phyloP scores from a whole-genome alignment of 2,888 invertebrate genomes.

The Malthinus seriepunctatus region DNA sequence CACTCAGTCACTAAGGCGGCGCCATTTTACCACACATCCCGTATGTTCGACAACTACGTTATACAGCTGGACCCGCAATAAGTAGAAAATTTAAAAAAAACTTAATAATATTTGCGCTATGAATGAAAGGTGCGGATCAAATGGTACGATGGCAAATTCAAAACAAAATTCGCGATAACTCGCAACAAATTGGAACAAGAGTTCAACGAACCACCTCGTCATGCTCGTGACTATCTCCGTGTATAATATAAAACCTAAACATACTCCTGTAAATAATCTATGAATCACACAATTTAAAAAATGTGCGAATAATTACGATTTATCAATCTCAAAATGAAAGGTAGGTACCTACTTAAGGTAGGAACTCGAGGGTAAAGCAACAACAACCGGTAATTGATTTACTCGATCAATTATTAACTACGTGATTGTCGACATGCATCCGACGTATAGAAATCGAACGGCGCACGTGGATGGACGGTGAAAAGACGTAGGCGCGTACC shows the following conservation, averaged over 20 bases:
- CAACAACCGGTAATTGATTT: too few relatives aligned
- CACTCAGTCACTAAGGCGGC: constrained; percentile 51
- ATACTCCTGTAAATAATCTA: constrained; percentile 22
- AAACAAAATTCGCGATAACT: constrained; percentile 10
- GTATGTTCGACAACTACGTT: constrained; percentile 19
- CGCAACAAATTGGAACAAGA: constrained; percentile 22
- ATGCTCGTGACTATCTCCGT: constrained; percentile 13
- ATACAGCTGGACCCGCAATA: constrained; percentile 14
- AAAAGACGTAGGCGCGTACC: constrained; percentile 17
- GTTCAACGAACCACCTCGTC: constrained; percentile 19
- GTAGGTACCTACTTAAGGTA: too few relatives aligned
- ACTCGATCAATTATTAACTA: constrained; percentile 9
- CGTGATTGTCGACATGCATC: constrained; percentile 15
- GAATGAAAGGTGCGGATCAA: constrained; percentile 1
- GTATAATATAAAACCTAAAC: constrained; percentile 23
- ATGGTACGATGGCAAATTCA: background rate
- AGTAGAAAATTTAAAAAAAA: background rate
- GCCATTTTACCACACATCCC: constrained; percentile 46
- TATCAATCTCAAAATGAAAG: too few relatives aligned
- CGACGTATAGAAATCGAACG: constrained; percentile 14
- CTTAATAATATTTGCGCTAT: background rate
- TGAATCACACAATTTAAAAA: background rate
- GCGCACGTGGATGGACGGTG: constrained; percentile 1
- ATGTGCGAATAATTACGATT: background rate
- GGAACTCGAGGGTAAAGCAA: too few relatives aligned